Evolutionary conservation across 2,888 invertebrate genomes (phyloP), one percentile per base, ranked within the genome.

Genomic region (Synanthedon vespiformis): DNA sequence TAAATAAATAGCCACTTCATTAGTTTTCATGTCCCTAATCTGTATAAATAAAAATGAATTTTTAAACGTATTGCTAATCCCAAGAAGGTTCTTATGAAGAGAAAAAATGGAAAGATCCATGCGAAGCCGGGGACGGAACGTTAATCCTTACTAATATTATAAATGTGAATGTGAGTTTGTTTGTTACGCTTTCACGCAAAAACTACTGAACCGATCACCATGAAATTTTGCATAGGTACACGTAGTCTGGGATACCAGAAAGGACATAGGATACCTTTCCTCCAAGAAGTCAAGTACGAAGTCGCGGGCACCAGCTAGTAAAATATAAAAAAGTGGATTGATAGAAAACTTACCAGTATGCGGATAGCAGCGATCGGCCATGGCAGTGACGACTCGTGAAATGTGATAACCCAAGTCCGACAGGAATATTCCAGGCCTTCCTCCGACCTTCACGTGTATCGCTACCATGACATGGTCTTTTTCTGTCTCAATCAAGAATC

Each of bases 321-420:
- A 50, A 50, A 4, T 40, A 50, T 34, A 27, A 44, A 44, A n/a
- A 44, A 44, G 2, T 8, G 27, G 8, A n/a, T 14, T 13, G 44
- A 44, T 18, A 14, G 12, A 1, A 16, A 50, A 61, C 74, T 81
- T 76, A 89, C 94, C 94, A 63, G 96, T 96, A 68, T 97, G 95
- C n/a, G 96, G 97, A 81, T 95, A 95, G 61, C 90, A 89, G 62
- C 92, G 90, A 77, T 97, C 96, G 56, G 90, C 89, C 96, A 96
- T 97, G 40, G 95, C 93, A 14, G 96, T 95, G 53, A 96, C 92
- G 27, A 94, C 95, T 50, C 95, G 90, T 48, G 94, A 92, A 56
- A 97, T 93, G 75, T 97, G 97, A 79, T 97, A 97, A 5, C 96
- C 97, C 50, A 96, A 92, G 83, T 97, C 97, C 49, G 96, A 90